phyloP scores from a whole-genome alignment of 1,140 invertebrate genomes.

The Pseudomyrmex flavicornis region DNA sequence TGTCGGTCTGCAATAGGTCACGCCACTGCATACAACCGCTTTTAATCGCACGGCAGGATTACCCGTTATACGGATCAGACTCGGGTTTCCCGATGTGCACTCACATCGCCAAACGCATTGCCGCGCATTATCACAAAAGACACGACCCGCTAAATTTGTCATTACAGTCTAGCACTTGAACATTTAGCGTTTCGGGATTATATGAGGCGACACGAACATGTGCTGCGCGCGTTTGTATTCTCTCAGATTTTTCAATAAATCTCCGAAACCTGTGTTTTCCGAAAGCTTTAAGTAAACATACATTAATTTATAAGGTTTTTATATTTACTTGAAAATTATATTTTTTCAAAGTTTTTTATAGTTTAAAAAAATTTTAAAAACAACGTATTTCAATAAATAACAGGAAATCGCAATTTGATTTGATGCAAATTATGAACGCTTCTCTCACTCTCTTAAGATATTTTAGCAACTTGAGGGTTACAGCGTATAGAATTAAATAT shows the following conservation, averaged over 20 bases:
- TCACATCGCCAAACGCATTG: conserved; percentile 45
- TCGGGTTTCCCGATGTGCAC: conserved; percentile 39
- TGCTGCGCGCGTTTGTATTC: neutral
- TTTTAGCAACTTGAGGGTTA: neutral
- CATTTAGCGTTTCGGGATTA: conserved; percentile 10
- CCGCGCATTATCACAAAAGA: conserved; percentile 49
- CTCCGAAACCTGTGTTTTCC: neutral
- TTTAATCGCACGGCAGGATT: conserved; percentile 63
- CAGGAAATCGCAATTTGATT: neutral
- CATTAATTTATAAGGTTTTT: neutral
- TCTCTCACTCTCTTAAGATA: neutral
- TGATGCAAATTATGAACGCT: neutral
- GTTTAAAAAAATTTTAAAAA: neutral
- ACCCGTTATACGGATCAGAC: conserved; percentile 42
- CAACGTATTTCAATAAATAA: neutral
- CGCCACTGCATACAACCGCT: conserved; percentile 42
- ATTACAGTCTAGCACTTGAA: conserved; percentile 36
- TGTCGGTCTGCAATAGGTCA: conserved; percentile 56
- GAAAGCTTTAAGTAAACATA: neutral
- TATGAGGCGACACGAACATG: no score
- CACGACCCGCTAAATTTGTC: conserved; percentile 51
- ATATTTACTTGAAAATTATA: neutral
- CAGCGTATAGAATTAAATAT: conserved; percentile 28
- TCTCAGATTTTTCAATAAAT: neutral
- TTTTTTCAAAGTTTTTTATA: neutral